Percentiles rank a stretch among this genome's conserved stretches.
phyloP scores from a whole-genome alignment of 2,113 vertebrate species.

The Leptobrachium ailaonicum region DNA sequence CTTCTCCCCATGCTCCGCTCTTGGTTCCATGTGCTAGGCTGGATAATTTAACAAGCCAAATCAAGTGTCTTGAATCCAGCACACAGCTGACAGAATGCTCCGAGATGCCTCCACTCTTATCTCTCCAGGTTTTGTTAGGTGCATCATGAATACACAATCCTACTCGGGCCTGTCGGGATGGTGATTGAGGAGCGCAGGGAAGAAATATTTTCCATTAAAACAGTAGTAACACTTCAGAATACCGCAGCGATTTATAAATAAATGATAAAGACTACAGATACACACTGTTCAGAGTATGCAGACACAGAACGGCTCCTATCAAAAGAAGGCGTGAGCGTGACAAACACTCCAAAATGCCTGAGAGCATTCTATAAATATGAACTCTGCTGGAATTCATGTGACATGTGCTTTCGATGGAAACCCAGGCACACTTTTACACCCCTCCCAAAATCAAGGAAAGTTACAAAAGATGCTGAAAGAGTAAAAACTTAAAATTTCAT shows the following conservation, averaged over 20 bases:
- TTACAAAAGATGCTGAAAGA: too few species aligned
- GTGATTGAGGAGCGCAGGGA: not conserved
- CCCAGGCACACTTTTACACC: too few species aligned
- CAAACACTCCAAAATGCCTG: too few species aligned
- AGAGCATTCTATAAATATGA: too few species aligned
- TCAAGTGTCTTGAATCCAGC: slow-evolving; percentile 35
- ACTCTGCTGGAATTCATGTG: too few species aligned
- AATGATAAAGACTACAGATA: not conserved
- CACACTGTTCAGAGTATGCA: not conserved
- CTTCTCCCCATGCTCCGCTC: not conserved
- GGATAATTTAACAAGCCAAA: slow-evolving; percentile 35
- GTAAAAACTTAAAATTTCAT: too few species aligned
- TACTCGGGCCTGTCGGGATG: not conserved
- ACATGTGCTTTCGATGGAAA: too few species aligned
- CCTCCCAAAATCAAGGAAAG: too few species aligned
- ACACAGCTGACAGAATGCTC: slow-evolving; percentile 30
- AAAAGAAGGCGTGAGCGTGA: too few species aligned
- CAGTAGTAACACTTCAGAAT: not conserved
- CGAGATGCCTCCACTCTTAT: slow-evolving; percentile 33
- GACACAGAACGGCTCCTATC: too few species aligned
- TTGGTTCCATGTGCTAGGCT: slow-evolving; percentile 29
- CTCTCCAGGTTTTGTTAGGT: not conserved
- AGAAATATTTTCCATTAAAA: slow-evolving; percentile 2
- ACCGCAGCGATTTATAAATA: not conserved
- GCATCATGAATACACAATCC: slow-evolving; percentile 17